These are phyloP conservation scores for Lamprotornis superbus DNA, from an alignment of 2,113 vertebrate species.

Conservation along the genomic window DNA sequence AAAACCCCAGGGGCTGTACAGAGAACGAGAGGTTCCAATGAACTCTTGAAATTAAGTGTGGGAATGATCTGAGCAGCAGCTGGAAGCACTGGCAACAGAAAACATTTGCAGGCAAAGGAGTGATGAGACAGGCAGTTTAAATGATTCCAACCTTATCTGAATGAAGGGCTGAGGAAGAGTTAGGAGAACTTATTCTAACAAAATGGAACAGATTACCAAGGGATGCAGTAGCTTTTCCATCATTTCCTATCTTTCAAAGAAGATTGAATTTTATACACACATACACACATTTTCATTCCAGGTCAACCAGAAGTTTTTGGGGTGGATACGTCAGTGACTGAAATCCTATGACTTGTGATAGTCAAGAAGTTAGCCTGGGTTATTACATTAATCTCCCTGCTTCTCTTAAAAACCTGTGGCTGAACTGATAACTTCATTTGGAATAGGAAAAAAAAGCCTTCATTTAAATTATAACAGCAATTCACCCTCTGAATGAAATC, in stretches of 20 bases:
- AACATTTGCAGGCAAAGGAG: constrained; percentile 1
- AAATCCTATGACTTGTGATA: not conserved
- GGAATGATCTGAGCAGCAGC: not conserved
- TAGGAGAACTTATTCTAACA: constrained; percentile 11
- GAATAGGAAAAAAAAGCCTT: not conserved
- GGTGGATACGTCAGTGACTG: not conserved
- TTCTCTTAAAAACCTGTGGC: not conserved
- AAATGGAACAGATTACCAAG: constrained; percentile 10
- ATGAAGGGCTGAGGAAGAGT: not conserved
- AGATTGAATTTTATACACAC: constrained; percentile 21
- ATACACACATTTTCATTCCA: not conserved
- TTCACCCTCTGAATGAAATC: not conserved
- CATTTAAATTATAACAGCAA: not conserved
- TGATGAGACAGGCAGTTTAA: constrained; percentile 22
- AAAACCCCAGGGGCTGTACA: not conserved
- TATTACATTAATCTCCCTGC: not conserved
- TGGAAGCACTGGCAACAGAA: not conserved
- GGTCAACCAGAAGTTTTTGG: constrained; percentile 3
- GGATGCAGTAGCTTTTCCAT: constrained; percentile 12
- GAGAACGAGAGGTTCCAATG: not conserved
- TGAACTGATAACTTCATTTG: not conserved
- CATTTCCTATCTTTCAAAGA: constrained; percentile 18
- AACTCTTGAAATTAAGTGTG: not conserved
- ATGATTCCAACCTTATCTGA: constrained; percentile 24
- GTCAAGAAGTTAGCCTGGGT: not conserved